Conservation (phyloP, 2,888 invertebrate species). For the Poecilus cupreus region DNA sequence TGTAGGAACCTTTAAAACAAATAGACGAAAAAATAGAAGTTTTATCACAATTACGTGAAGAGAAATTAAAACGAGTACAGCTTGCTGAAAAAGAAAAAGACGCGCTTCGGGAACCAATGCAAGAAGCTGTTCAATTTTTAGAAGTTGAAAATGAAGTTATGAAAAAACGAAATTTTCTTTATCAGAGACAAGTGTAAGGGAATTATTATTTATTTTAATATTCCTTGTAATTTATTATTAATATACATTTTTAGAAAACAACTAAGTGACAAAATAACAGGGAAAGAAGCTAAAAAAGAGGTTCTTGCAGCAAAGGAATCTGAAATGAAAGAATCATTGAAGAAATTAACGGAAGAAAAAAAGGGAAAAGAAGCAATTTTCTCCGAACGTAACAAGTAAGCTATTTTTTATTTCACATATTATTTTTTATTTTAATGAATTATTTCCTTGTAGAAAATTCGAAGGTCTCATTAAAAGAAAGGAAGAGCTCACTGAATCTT, state of each 20-base stretch:
- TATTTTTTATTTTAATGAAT: slow-evolving; percentile 22
- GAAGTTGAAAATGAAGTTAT: slow-evolving; percentile 86
- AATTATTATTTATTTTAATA: slow-evolving; percentile 31
- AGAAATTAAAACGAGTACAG: slow-evolving; percentile 90
- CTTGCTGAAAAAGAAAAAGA: slow-evolving; percentile 88
- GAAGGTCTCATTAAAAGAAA: slow-evolving; percentile 76
- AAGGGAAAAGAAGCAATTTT: slow-evolving; percentile 70
- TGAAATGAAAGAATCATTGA: slow-evolving; percentile 77
- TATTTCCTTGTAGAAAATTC: slow-evolving; percentile 74
- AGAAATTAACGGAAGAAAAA: slow-evolving; percentile 72
- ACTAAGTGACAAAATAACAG: slow-evolving; percentile 76
- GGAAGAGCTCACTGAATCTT: slow-evolving; percentile 77
- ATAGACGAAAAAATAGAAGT: slow-evolving; percentile 84
- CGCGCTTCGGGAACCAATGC: slow-evolving; percentile 85
- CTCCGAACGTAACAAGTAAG: slow-evolving; percentile 24
- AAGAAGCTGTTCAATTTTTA: slow-evolving; percentile 85
- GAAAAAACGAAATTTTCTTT: slow-evolving; percentile 81
- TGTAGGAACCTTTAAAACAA: slow-evolving; percentile 84
- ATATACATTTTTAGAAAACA: slow-evolving; percentile 73
- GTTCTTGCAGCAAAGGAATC: slow-evolving; percentile 78
- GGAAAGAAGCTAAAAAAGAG: slow-evolving; percentile 74
- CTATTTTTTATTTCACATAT: neutral
- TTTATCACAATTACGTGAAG: slow-evolving; percentile 82
- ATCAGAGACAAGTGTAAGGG: slow-evolving; percentile 82
- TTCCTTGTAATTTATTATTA: too few species aligned